Percentiles rank a stretch among this genome's conserved stretches.
phyloP scores from a whole-genome alignment of 2,797 vertebrate genomes.

The Argya squamiceps region DNA sequence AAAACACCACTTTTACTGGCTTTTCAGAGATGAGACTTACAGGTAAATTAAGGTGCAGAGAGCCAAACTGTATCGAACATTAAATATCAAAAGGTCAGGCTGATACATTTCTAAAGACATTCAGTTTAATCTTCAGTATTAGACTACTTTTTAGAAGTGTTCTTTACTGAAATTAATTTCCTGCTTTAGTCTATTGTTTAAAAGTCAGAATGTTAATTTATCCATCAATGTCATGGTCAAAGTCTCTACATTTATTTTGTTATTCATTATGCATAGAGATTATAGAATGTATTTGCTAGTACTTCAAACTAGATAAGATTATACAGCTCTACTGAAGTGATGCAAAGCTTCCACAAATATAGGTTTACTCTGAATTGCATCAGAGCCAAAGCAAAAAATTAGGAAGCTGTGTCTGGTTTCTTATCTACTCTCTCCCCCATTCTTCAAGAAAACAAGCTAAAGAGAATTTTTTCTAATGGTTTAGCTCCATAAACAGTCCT shows the following conservation, averaged over 20 bases:
- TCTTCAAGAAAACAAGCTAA: neutral
- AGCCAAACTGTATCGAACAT: neutral
- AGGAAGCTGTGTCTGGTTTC: neutral
- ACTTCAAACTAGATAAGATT: neutral
- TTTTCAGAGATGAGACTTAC: neutral
- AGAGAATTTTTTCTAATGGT: neutral
- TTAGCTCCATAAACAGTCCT: neutral
- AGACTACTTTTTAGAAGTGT: neutral
- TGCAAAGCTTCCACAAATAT: neutral
- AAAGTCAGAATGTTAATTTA: neutral
- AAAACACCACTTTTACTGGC: conserved; percentile 34
- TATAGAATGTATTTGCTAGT: neutral
- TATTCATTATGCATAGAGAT: neutral
- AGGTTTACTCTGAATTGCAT: neutral
- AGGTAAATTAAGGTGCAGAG: conserved; percentile 25
- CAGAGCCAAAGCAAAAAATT: neutral
- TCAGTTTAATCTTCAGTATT: neutral
- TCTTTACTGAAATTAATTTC: neutral
- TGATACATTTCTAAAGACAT: neutral
- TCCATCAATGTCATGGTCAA: neutral
- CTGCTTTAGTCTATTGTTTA: neutral
- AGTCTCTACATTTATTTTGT: neutral
- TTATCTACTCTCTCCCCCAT: neutral
- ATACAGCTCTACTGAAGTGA: neutral
- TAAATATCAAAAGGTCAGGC: conserved; percentile 15